Evolutionary conservation across 2,888 invertebrate genomes (phyloP).

Genomic region (Apantesis nais): DNA sequence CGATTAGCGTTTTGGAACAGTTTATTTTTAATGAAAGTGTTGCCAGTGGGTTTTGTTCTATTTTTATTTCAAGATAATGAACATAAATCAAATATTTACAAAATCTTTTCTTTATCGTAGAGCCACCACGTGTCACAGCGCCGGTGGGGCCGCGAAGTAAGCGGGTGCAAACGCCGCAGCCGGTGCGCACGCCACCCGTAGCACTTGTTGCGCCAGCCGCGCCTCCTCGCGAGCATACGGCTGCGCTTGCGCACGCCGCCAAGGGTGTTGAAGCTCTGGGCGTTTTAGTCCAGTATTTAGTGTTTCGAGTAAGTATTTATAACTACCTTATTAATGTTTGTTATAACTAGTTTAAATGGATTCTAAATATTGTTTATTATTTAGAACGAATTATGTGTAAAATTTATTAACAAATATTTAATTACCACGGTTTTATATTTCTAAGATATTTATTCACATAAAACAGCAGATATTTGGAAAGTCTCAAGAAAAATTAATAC

Average conservation of each 20-base stretch:
- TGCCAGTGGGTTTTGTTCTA: background rate
- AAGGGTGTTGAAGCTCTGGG: constrained; percentile 93
- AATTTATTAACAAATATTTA: background rate
- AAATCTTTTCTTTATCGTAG: constrained; percentile 50
- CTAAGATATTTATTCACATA: no score
- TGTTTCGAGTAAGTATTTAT: constrained; percentile 87
- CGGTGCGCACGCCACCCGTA: constrained; percentile 62
- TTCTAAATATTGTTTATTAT: background rate
- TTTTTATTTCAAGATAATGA: background rate
- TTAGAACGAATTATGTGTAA: background rate
- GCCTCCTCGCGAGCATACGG: constrained; percentile 65
- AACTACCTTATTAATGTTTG: no score
- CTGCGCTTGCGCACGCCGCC: constrained; percentile 82
- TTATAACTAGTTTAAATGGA: background rate
- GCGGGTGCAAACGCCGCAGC: constrained; percentile 76
- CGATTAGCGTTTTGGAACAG: background rate
- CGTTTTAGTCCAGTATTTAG: constrained; percentile 93
- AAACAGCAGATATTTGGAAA: background rate
- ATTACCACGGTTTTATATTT: background rate
- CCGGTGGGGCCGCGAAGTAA: constrained; percentile 77
- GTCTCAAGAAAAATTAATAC: background rate
- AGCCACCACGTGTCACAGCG: constrained; percentile 76
- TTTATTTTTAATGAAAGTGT: background rate
- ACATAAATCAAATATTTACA: constrained; percentile 7
- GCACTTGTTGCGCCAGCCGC: constrained; percentile 52